These are phyloP conservation scores for Myocastor coypus DNA, from an alignment of 2,113 vertebrate species.

Conservation along the genomic window DNA sequence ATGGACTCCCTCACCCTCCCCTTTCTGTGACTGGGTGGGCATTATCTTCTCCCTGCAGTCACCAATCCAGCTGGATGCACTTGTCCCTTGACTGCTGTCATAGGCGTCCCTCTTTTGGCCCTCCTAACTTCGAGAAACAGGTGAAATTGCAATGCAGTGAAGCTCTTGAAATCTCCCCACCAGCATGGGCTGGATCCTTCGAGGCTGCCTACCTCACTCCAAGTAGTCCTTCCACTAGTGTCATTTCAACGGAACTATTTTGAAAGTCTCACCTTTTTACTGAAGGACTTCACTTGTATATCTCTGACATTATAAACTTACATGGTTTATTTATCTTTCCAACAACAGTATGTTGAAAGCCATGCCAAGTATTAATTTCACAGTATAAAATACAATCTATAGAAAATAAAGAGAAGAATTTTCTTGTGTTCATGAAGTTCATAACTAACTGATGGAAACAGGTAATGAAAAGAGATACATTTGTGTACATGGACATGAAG, in stretches of 20 bases:
- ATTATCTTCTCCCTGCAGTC: neutral
- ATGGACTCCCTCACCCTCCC: neutral
- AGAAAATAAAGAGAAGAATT: neutral
- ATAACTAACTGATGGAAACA: neutral
- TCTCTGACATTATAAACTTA: neutral
- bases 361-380: neutral
- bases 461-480: neutral
- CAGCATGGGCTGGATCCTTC: neutral
- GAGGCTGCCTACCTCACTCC: neutral
- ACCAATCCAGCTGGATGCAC: too few relatives aligned
- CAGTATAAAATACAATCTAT: neutral
- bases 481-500: neutral
- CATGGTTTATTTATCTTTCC: neutral
- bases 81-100: neutral
- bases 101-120: neutral
- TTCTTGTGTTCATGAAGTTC: neutral
- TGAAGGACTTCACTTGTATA: neutral
- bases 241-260: neutral
- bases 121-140: neutral
- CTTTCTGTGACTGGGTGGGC: neutral
- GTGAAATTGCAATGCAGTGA: neutral
- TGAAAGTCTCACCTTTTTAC: neutral
- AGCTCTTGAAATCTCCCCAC: accelerated
- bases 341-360: neutral
- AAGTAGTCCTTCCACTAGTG: neutral